Percentiles rank a stretch among this genome's conserved stretches.
These are phyloP conservation scores for Hypocryptadius cinnamomeus DNA, from an alignment of 2,113 vertebrate genomes.

Conservation along the genomic window DNA sequence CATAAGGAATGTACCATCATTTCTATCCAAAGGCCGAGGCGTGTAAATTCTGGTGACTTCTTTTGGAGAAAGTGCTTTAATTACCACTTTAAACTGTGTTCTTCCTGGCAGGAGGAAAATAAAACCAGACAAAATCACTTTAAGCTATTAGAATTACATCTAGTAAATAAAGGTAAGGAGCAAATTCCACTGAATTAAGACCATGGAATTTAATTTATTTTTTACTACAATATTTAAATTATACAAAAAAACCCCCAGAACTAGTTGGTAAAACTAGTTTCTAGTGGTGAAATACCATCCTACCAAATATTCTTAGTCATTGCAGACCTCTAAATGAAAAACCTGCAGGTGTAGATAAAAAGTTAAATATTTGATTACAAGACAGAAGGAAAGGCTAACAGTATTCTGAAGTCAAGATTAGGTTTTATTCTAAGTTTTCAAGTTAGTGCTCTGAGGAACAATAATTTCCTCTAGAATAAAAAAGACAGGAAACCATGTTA, in stretches of 20 bases:
- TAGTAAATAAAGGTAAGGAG: not conserved
- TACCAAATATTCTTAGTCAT: not conserved
- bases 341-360: not conserved
- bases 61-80: conserved; percentile 74
- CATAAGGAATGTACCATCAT: conserved; percentile 86
- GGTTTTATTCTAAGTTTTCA: not conserved
- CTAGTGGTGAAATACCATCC: not conserved
- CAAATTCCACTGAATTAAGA: not conserved
- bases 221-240: not conserved
- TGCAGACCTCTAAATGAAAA: not conserved
- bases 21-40: conserved; percentile 81
- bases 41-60: conserved; percentile 81
- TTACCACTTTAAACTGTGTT: conserved; percentile 79
- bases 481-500: not conserved
- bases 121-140: not conserved
- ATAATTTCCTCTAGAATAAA: not conserved
- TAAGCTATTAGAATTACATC: not conserved
- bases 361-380: not conserved
- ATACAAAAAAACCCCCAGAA: not conserved
- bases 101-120: conserved; percentile 64
- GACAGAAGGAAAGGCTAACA: not conserved
- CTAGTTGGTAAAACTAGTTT: not conserved
- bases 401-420: not conserved
- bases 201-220: not conserved
- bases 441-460: not conserved